phyloP scores from a whole-genome alignment of 1,140 invertebrate species.

The Hestina assimilis region DNA sequence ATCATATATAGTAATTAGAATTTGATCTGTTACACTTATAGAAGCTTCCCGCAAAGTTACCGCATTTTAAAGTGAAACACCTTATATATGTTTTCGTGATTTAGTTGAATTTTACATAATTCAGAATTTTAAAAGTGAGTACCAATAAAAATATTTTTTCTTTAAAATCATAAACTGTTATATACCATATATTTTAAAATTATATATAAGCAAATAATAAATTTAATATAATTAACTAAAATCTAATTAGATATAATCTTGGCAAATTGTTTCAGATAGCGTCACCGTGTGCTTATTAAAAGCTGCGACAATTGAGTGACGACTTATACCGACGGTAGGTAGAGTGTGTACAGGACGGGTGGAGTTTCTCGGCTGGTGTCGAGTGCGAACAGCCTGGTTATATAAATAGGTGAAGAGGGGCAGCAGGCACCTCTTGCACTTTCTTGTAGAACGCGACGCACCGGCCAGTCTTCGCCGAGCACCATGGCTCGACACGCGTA shows the following conservation, averaged over 20 bases:
- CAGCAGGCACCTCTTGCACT: slow-evolving; percentile 72
- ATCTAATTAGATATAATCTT: slow-evolving; percentile 20
- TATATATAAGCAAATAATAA: too few relatives aligned
- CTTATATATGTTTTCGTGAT: too few relatives aligned
- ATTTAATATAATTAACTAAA: slow-evolving; percentile 19
- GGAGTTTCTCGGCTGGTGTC: slow-evolving; percentile 50
- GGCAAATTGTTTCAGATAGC: slow-evolving; percentile 18
- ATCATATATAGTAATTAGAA: too few relatives aligned
- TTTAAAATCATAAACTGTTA: too few relatives aligned
- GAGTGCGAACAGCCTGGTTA: slow-evolving; percentile 58
- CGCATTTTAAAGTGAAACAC: too few relatives aligned
- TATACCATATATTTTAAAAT: too few relatives aligned
- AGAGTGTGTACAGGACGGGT: slow-evolving; percentile 61
- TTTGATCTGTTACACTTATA: too few relatives aligned
- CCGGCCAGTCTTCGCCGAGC: slow-evolving; percentile 71
- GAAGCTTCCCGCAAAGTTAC: too few relatives aligned
- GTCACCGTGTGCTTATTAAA: slow-evolving; percentile 59
- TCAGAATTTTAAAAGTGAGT: too few relatives aligned
- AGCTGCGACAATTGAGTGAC: slow-evolving; percentile 42
- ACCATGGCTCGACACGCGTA: slow-evolving; percentile 75
- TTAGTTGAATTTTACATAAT: too few relatives aligned
- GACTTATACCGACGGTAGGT: slow-evolving; percentile 47
- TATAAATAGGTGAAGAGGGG: slow-evolving; percentile 78
- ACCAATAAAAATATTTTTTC: too few relatives aligned
- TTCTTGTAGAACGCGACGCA: slow-evolving; percentile 67